Base-by-base conservation (phyloP, 2,113 vertebrate genomes). In the Peucedramus taeniatus region DNA sequence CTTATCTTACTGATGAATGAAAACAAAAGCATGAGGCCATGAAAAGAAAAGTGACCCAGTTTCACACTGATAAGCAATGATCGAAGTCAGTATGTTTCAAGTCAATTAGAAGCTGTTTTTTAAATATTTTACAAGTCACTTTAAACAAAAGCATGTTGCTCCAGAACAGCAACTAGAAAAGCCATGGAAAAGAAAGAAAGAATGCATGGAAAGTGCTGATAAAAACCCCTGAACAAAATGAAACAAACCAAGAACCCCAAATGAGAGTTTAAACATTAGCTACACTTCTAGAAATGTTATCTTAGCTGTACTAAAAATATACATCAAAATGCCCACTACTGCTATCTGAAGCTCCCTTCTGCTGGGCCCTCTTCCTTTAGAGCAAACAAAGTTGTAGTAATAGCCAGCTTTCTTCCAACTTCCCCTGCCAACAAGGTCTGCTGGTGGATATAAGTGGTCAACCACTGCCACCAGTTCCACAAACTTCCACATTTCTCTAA, bases 281-380 rank as follows among this genome's bases (percentile, higher is more conserved):
- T 83, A 66, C 8, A 10, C 54, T 83, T 92, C n/a, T 40, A 81
- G 72, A 95, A 92, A 85, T 16, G 5, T 71, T 79, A 87, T 87
- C 54, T 88, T 78, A 81, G 72, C 51, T 56, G 86, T 49, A 75
- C 89, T 68, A 66, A 96, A 94, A 95, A 89, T 90, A 89, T 13
- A 86, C 83, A 90, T 84, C 70, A 82, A 64, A 96, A 97, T 95
- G 74, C 70, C 81, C 75, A 79, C 89, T 83, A 49, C 56, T 84
- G 89, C 93, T 91, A 96, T 95, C 94, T 90, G 95, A 93, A 95
- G 75, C 88, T 93, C 94, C 96, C 96, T 97, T 93, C 82, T 93
- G 95, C 5, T 86, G 81, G 92, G 95, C 94, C 96, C 94, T 95
- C 90, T 96, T 95, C 94, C 94, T 94, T 65, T 76, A 40, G 49